Evolutionary conservation across 2,797 vertebrate genomes (phyloP).

Genomic region (Petrocephalus schoutedeni): DNA sequence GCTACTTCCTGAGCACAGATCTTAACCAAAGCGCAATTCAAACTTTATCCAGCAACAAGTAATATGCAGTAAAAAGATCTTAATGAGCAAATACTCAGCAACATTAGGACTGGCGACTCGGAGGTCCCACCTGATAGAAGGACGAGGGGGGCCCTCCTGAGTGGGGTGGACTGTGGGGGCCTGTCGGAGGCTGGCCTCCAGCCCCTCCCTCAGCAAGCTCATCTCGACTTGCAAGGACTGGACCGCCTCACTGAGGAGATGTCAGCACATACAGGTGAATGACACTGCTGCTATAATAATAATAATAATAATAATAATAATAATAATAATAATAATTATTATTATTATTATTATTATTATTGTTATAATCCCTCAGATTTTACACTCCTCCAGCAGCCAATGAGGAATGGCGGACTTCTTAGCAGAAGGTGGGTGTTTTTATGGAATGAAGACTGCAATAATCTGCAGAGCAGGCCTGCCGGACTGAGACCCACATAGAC

Average conservation of each 20-base stretch:
- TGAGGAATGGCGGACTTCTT: not conserved
- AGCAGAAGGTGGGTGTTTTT: not conserved
- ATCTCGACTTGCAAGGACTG: slow-evolving; percentile 69
- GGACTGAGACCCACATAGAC: not conserved
- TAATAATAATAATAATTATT: not conserved
- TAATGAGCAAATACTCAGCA: not conserved
- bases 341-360: not conserved
- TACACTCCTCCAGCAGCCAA: not conserved
- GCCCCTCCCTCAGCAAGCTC: slow-evolving; percentile 52
- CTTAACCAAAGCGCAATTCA: not conserved
- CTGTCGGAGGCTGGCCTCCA: slow-evolving; percentile 61
- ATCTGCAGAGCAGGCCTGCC: not conserved
- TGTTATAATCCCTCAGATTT: not conserved
- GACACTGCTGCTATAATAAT: not conserved
- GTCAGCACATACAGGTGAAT: not conserved
- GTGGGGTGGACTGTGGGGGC: slow-evolving; percentile 5
- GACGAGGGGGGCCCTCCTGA: slow-evolving; percentile 9
- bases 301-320: not conserved
- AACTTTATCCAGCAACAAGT: not conserved
- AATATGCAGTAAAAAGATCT: not conserved
- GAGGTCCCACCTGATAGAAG: slow-evolving; percentile 48
- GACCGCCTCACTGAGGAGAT: slow-evolving; percentile 61
- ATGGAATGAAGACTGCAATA: not conserved
- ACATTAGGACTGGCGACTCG: not conserved
- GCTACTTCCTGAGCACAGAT: not conserved